Conservation (phyloP, 2,113 vertebrate species). For the Malurus elegans region DNA sequence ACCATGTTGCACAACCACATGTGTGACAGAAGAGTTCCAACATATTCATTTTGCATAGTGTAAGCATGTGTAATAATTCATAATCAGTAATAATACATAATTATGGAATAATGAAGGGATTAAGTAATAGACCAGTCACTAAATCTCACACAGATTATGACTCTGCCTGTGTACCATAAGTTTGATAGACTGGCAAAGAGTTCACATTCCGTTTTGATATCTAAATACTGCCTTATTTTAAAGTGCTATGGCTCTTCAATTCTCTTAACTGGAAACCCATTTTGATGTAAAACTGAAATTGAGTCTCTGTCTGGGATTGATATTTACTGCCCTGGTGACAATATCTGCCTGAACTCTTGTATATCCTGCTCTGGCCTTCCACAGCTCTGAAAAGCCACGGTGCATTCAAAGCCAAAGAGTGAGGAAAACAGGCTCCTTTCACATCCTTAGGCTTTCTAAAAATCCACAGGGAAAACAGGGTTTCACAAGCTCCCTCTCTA, state of each 20-base stretch:
- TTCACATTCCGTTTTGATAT: neutral
- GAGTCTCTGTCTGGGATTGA: neutral
- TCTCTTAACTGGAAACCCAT: neutral
- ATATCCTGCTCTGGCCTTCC: neutral
- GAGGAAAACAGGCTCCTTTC: neutral
- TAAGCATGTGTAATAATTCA: neutral
- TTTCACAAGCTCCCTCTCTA: neutral
- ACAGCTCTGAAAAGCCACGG: neutral
- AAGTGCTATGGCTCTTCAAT: rapidly evolving
- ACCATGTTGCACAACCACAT: rapidly evolving
- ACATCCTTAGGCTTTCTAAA: neutral
- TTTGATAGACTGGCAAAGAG: neutral
- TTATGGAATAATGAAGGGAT: neutral
- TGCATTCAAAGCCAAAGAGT: neutral
- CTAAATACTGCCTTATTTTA: neutral
- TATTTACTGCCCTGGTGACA: neutral
- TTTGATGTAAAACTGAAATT: neutral
- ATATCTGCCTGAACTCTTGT: neutral
- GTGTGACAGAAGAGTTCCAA: neutral
- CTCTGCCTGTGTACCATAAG: neutral
- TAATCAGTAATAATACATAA: neutral
- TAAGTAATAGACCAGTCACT: neutral
- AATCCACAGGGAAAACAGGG: neutral
- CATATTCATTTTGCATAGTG: neutral
- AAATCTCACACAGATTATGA: neutral